A percentile compares a stretch with the other conserved stretches of the same genome.
Conservation (phyloP, 2,113 vertebrate species). For the Thryonomys swinderianus region DNA sequence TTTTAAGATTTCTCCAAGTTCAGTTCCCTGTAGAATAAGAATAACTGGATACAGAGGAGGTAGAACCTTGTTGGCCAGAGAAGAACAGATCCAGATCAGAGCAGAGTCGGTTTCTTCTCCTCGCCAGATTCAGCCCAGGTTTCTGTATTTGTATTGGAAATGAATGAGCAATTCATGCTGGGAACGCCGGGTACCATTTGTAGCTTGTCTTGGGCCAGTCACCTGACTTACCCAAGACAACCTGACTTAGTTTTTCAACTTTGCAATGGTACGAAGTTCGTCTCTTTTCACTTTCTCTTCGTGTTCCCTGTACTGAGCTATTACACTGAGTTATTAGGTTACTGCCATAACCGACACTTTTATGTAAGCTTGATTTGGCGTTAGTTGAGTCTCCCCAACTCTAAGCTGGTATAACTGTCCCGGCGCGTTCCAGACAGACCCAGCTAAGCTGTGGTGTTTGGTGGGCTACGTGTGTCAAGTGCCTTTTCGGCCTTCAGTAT, state of each 20-base stretch:
- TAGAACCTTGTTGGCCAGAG: neutral
- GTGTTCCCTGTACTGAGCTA: neutral
- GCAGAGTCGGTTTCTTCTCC: neutral
- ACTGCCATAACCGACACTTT: neutral
- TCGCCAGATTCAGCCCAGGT: too few relatives aligned
- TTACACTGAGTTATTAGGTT: too few relatives aligned
- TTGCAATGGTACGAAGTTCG: neutral
- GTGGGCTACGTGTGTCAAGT: neutral
- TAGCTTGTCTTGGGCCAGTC: neutral
- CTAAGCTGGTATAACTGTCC: too few relatives aligned
- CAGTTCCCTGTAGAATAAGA: neutral
- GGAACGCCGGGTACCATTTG: neutral
- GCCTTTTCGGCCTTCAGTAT: neutral
- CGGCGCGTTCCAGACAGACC: neutral
- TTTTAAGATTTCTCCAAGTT: neutral
- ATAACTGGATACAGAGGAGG: neutral
- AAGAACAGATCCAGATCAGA: neutral
- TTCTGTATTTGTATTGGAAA: neutral
- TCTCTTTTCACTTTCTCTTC: neutral
- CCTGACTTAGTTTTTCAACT: neutral
- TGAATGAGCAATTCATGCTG: neutral
- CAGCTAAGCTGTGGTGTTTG: neutral
- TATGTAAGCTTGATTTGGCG: neutral
- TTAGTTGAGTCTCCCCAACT: too few relatives aligned
- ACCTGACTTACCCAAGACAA: neutral